A percentile compares a stretch with the other conserved stretches of the same genome.
phyloP scores from a whole-genome alignment of 2,113 vertebrate genomes.

The Gulo gulo region DNA sequence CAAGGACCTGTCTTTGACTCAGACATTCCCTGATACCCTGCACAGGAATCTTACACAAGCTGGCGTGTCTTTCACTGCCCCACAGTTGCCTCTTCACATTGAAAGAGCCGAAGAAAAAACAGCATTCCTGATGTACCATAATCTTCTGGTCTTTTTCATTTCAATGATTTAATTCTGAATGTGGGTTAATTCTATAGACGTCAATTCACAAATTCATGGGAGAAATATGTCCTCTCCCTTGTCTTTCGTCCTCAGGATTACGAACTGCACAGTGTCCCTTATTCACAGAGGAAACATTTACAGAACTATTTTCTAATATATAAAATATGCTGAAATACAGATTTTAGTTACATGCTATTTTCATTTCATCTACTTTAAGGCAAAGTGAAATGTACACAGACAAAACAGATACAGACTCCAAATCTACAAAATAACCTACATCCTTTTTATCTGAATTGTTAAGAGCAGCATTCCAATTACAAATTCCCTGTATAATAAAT shows the following conservation, averaged over 20 bases:
- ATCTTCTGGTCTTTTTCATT: background rate
- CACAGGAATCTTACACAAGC: constrained; percentile 14
- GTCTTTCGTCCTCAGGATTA: background rate
- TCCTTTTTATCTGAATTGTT: constrained; percentile 50
- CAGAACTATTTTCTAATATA: constrained; percentile 4
- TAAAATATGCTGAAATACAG: constrained; percentile 40
- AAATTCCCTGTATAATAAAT: constrained; percentile 46
- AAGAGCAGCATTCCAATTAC: constrained; percentile 46
- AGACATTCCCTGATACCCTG: constrained; percentile 6
- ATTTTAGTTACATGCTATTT: constrained; percentile 50
- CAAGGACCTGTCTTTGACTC: constrained; percentile 46
- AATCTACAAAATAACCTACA: constrained; percentile 6
- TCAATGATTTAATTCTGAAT: constrained; percentile 45
- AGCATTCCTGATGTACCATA: background rate
- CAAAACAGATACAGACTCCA: constrained; percentile 25
- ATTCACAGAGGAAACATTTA: constrained; percentile 1
- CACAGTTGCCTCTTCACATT: constrained; percentile 29
- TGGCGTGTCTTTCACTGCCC: background rate
- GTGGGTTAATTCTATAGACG: constrained; percentile 6
- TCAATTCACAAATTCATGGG: background rate
- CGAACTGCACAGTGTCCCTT: constrained; percentile 33
- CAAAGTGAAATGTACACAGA: constrained; percentile 39
- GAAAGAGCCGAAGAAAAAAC: constrained; percentile 44
- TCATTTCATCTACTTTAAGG: constrained; percentile 23
- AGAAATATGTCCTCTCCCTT: constrained; percentile 13